A percentile compares a stretch with the other conserved stretches of the same genome.
Conservation (phyloP, 64 coral and sea anemone species). For the Montipora sp. region DNA sequence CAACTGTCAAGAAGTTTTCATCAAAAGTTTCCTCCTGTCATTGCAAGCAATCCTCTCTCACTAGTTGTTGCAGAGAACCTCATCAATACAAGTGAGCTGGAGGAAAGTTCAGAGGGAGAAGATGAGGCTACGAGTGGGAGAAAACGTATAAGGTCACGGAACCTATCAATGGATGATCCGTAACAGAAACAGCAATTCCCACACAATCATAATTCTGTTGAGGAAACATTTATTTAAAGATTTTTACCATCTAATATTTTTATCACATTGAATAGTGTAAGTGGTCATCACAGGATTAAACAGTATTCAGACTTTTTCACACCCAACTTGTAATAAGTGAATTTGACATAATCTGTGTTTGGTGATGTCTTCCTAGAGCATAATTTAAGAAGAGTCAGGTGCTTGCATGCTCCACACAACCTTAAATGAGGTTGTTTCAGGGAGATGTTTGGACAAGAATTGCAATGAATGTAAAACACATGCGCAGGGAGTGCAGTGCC, state of each 20-base stretch:
- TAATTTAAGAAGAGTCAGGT: too few relatives aligned
- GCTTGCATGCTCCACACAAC: too few relatives aligned
- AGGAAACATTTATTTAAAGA: background rate
- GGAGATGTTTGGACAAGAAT: too few relatives aligned
- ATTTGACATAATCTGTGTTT: too few relatives aligned
- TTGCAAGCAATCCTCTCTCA: background rate
- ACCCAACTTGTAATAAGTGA: too few relatives aligned
- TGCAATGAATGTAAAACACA: too few relatives aligned
- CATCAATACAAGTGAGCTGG: conserved; percentile 34
- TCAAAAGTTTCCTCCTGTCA: conserved; percentile 36
- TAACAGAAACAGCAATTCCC: background rate
- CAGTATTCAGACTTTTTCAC: too few relatives aligned
- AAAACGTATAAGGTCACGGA: conserved; percentile 89
- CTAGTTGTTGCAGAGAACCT: background rate
- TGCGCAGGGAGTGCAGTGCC: too few relatives aligned
- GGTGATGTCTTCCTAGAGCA: too few relatives aligned
- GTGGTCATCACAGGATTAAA: too few relatives aligned
- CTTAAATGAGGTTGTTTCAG: too few relatives aligned
- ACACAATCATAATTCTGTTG: background rate
- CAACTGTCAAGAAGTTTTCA: conserved; percentile 22
- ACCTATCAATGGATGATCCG: conserved; percentile 72
- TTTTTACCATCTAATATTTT: background rate
- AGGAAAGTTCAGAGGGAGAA: conserved; percentile 85
- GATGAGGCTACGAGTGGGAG: conserved; percentile 95
- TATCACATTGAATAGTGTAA: background rate